phyloP scores from a whole-genome alignment of 2,113 vertebrate species.

The Lamprologus sp. region DNA sequence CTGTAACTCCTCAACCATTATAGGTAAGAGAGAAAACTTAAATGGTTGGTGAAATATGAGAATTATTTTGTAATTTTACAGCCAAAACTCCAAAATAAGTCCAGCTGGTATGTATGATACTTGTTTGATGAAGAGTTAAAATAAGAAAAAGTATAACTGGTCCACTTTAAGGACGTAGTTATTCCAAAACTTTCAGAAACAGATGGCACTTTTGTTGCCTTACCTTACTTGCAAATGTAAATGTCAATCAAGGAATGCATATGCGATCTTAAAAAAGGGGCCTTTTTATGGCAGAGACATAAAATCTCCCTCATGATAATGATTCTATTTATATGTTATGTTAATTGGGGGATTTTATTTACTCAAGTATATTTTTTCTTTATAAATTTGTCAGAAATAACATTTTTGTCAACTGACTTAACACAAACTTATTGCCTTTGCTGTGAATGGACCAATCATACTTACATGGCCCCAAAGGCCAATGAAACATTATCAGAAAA shows the following conservation, averaged over 20 bases:
- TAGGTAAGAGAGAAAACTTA: not conserved
- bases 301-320: rapidly evolving
- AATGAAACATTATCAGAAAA: not conserved
- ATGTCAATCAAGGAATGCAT: not conserved
- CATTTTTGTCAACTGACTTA: not conserved
- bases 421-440: not conserved
- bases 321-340: not conserved
- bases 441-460: not conserved
- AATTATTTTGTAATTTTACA: not conserved
- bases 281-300: not conserved
- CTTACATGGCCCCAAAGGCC: not conserved
- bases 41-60: not conserved
- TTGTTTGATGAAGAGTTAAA: not conserved
- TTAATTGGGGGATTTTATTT: not conserved
- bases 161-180: not conserved
- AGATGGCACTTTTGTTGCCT: not conserved
- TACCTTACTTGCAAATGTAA: not conserved
- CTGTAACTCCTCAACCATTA: not conserved
- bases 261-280: not conserved
- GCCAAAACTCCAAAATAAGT: not conserved
- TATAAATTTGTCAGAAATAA: not conserved
- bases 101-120: not conserved
- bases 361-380: not conserved
- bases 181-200: not conserved
- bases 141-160: not conserved